Evolutionary conservation across 2,797 vertebrate genomes (phyloP), one percentile per base, ranked within the genome.

Genomic region (Hapalemur alaotrensis): DNA sequence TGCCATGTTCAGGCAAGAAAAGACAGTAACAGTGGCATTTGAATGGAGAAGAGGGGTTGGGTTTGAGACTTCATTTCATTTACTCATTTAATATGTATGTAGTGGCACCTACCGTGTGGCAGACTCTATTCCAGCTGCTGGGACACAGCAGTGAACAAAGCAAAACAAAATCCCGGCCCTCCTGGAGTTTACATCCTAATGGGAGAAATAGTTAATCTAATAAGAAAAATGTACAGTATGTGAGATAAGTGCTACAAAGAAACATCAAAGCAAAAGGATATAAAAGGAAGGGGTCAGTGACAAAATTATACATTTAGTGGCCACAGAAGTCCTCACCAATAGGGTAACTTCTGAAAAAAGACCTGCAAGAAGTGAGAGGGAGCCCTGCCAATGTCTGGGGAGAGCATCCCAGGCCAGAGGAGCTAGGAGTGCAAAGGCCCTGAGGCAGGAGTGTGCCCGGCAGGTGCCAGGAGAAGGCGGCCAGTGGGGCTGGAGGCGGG

Each of bases 401-500:
- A 25, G 17, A 4, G 0, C 48, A 15, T 41, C 38, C n/a, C 69
- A 22, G 13, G 59, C 28, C 22, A 89, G 83, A 35, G 57, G 57
- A 89, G 18, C 4, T 7, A 17, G 28, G 23, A 9, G 32, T 1
- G 0, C 81, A 28, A 38, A 48, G 61, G 35, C 30, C 52, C 43
- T 0, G 5, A n/a, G 22, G n/a, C 38, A 69, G 79, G n/a, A 28
- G 9, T 4, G 0, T 18, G 23, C 15, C 59, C 3, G 0, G 17
- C 4, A 4, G 1, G 9, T 22, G 4, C 75, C 46, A 32, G 12
- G 41, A 30, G 17, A 50, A 22, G 72, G 18, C 41, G 13, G 43
- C 22, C 65, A 48, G 35, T 3, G 28, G 63, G 22, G 54, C 43
- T 30, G 12, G 65, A 73, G 65, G 12, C 7, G 2, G 20, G 20